Base-by-base conservation (phyloP, 1,140 invertebrate genomes). In the Lamellibrachia luymesi region DNA sequence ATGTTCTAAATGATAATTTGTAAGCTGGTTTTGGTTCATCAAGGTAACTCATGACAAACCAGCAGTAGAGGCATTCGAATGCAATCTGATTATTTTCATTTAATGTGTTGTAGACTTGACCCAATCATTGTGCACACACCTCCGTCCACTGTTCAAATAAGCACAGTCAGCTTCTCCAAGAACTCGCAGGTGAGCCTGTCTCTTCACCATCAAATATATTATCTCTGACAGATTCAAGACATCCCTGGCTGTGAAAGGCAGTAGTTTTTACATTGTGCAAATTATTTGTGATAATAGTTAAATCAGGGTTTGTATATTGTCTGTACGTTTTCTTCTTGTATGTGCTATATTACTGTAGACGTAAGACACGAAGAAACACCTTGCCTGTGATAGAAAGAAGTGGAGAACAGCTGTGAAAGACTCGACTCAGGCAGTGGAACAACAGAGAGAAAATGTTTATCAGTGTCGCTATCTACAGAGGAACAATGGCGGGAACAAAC, bases 101-200 rank as follows among this genome's bases (percentile, higher is more conserved):
- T 25, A 6, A 91, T 56, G 64, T 80, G 93, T 92, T 91, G 90
- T 94, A 96, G 95, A 50, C 93, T 96, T 38, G 96, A 96, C 94
- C 95, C 96, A 25, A 94, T 96, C 8, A 96, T 95, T 17, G 94
- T 95, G 4, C 94, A 94, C 90, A 94, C 94, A 8, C 95, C 95
- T 92, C 94, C 95, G 4, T 95, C 95, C 52, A 94, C 94, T 92
- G 94, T 95, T 51, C 96, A 95, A 94, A 94, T 95, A 38, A 96
- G 95, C 50, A 94, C 94, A 50, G 94, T 96, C 38, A 94, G 95
- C 50, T 96, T 96, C 94, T 95, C 95, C 51, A 95, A 94, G 90
- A 96, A 96, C 92, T 95, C 96, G 25, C 95, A 96, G 93, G 95
- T 96, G 94, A 95, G 94, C 93, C 27, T 80, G 51, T 91, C 90